These are phyloP conservation scores for Carapus acus DNA, from an alignment of 2,797 vertebrate species.

Conservation along the genomic window DNA sequence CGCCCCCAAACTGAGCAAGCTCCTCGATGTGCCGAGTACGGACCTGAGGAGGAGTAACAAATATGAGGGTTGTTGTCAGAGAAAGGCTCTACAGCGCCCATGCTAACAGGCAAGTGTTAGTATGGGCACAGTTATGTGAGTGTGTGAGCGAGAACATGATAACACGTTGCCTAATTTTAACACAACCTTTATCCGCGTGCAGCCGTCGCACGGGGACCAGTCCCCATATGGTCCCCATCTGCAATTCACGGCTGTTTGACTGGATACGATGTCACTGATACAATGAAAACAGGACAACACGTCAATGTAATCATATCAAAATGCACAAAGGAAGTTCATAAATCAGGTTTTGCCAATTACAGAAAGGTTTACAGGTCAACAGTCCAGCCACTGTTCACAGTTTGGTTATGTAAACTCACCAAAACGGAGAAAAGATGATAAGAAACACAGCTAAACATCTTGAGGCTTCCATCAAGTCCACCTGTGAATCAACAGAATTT, in stretches of 20 bases:
- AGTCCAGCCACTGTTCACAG: too few relatives aligned
- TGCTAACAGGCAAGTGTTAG: too few relatives aligned
- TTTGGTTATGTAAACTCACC: conserved; percentile 46
- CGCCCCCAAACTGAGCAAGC: conserved; percentile 82
- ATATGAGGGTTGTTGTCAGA: too few relatives aligned
- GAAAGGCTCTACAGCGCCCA: too few relatives aligned
- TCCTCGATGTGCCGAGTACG: conserved; percentile 70
- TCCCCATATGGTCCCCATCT: conserved; percentile 77
- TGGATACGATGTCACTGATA: too few relatives aligned
- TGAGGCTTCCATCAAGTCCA: conserved; percentile 17
- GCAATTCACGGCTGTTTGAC: conserved; percentile 72
- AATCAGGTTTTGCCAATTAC: too few relatives aligned
- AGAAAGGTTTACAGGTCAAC: too few relatives aligned
- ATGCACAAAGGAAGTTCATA: too few relatives aligned
- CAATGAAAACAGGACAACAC: too few relatives aligned
- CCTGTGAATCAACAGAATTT: conserved; percentile 34
- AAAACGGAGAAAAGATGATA: conserved; percentile 26
- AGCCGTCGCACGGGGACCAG: conserved; percentile 90
- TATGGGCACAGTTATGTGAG: neutral
- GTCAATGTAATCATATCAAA: too few relatives aligned
- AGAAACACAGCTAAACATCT: conserved; percentile 35
- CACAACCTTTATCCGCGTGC: conserved; percentile 81
- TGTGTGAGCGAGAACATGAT: neutral
- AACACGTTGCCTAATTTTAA: too few relatives aligned
- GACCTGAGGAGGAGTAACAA: conserved; percentile 63